Evolutionary conservation across 2,797 vertebrate genomes (phyloP).

Genomic region (Telmatherina bonti): DNA sequence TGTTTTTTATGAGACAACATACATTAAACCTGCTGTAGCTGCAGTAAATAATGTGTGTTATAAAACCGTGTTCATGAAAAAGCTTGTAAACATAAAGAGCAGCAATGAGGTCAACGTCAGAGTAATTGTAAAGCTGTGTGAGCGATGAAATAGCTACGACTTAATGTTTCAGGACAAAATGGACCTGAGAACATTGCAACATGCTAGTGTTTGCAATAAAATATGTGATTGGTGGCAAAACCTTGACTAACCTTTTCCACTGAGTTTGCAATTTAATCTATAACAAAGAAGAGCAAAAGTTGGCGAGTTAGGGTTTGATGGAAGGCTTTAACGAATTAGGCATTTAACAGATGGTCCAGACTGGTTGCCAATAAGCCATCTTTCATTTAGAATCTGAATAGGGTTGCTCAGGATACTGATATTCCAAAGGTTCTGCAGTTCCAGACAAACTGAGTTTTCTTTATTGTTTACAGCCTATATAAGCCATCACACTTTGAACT

Average conservation of each 20-base stretch:
- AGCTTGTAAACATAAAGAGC: conserved; percentile 85
- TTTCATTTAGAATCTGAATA: neutral
- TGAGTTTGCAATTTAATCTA: conserved; percentile 15
- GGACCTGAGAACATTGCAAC: conserved; percentile 39
- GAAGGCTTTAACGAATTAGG: neutral
- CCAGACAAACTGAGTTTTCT: too few species aligned
- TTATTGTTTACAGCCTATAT: too few species aligned
- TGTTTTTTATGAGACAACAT: conserved; percentile 84
- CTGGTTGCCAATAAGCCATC: neutral
- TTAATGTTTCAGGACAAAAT: conserved; percentile 56
- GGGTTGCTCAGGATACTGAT: neutral
- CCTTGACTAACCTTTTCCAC: conserved; percentile 18
- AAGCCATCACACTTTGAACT: too few species aligned
- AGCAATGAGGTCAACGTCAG: conserved; percentile 79
- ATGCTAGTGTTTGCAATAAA: conserved; percentile 4
- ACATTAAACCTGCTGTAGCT: conserved; percentile 80
- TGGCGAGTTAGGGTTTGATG: neutral
- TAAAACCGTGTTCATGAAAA: conserved; percentile 78
- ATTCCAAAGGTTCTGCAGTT: too few species aligned
- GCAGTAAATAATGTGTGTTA: conserved; percentile 82
- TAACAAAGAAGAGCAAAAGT: neutral
- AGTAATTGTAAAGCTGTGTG: conserved; percentile 70
- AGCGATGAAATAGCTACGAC: conserved; percentile 71
- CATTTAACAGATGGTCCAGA: neutral
- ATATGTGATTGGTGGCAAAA: conserved; percentile 19